Base-by-base conservation (phyloP, 2,888 invertebrate species). In the Mythimna impura region DNA sequence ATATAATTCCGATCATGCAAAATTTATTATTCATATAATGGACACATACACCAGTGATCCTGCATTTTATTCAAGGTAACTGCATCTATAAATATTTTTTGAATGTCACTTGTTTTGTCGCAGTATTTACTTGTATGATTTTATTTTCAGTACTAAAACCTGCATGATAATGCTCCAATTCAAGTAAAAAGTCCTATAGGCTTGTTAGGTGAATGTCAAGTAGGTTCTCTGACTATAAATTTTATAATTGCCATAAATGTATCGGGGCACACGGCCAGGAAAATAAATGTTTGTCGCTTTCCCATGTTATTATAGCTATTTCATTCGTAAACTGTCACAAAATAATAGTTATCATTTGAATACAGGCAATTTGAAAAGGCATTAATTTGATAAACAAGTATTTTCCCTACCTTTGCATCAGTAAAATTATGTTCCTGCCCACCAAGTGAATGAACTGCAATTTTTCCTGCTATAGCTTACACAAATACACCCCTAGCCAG, bases 361-460 rank as follows among this genome's bases (percentile, higher is more conserved):
- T 34, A 12, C 1, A 10, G 4, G 9, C 20, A 58, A 22, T 40
- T n/a, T 22, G 12, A 40, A 40, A 8, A 36, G 6, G 1, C 8
- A 12, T 14, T 2, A 36, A 36, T 60, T 36, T n/a, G 22, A 60
- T 60, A 40, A 40, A 22, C 3, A 22, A 40, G 22, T 36, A 8
- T 40, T 43, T 20, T 62, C 62, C 9, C 5, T 25, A 17, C 40
- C 8, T 62, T 62, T 25, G 17, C 43, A 9, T 10, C 25, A 50
- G 14, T 30, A 36, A 54, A 62, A 50, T 6, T 5, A 12, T 36
- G 8, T 67, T 36, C 40, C 0, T 58, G 47, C 57, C 43, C 9
- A 58, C 40, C 30, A 52, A 71, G 82, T 78, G 73, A 80, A 82
- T 76, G 84, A 85, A 84, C 86, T 86, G 80, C 80, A 78, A 67